A percentile compares a stretch with the other conserved stretches of the same genome.
These are phyloP conservation scores for Scyliorhinus canicula DNA, from an alignment of 2,797 vertebrate genomes.

Conservation along the genomic window DNA sequence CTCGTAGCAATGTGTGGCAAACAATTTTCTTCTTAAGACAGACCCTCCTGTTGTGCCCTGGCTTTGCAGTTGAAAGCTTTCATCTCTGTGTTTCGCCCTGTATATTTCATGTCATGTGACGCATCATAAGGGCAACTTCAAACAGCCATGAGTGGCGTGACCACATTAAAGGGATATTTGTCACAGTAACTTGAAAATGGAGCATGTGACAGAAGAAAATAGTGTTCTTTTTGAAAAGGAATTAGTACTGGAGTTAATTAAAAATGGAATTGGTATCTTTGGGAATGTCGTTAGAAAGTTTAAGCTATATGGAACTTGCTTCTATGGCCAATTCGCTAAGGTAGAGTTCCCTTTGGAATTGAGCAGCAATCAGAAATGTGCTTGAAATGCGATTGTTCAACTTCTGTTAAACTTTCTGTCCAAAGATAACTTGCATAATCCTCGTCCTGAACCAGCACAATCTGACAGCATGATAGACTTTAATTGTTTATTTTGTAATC, in stretches of 20 bases:
- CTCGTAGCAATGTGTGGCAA: too few relatives aligned
- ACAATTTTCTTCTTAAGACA: not conserved
- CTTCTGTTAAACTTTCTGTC: not conserved
- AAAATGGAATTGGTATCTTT: not conserved
- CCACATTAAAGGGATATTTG: slow-evolving; percentile 11
- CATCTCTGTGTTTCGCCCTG: not conserved
- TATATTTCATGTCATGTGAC: not conserved
- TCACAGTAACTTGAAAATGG: not conserved
- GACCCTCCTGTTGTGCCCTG: not conserved
- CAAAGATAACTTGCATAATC: not conserved
- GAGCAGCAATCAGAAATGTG: not conserved
- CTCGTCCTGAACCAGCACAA: not conserved
- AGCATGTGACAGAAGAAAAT: not conserved
- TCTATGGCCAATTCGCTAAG: too few relatives aligned
- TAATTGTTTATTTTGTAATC: not conserved
- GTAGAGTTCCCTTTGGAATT: not conserved
- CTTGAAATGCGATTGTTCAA: not conserved
- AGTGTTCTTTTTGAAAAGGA: not conserved
- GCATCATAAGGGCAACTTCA: slow-evolving; percentile 2
- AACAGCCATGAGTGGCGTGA: not conserved
- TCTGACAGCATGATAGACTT: not conserved
- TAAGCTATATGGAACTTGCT: too few relatives aligned
- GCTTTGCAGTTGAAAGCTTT: not conserved
- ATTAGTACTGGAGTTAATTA: too few relatives aligned
- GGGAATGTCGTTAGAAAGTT: too few relatives aligned